Percentiles rank a stretch among this genome's conserved stretches.
phyloP scores from a whole-genome alignment of 2,888 invertebrate genomes.

The Meloe dianella region DNA sequence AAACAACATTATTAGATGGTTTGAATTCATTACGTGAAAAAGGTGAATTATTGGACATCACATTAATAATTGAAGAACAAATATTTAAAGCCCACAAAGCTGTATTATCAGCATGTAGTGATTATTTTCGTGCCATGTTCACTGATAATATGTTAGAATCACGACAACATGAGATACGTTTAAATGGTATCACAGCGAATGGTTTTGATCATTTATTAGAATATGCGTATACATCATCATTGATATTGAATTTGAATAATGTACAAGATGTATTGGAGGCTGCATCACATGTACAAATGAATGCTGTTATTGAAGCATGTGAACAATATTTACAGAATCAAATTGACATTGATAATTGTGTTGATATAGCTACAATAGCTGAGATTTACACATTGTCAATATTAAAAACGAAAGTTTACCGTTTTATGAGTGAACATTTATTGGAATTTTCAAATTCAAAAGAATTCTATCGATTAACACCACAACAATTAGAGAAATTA shows the following conservation, averaged over 20 bases:
- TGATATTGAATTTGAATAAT: slow-evolving; percentile 66
- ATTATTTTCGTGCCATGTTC: slow-evolving; percentile 79
- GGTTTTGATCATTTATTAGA: slow-evolving; percentile 70
- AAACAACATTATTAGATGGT: slow-evolving; percentile 64
- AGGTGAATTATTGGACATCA: slow-evolving; percentile 70
- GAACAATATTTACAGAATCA: slow-evolving; percentile 70
- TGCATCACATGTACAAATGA: slow-evolving; percentile 71
- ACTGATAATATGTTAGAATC: slow-evolving; percentile 74
- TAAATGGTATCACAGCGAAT: slow-evolving; percentile 70
- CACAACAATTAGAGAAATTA: slow-evolving; percentile 67
- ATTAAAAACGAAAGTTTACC: slow-evolving; percentile 66
- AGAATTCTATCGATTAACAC: slow-evolving; percentile 67
- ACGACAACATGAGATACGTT: slow-evolving; percentile 67
- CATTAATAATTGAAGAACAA: slow-evolving; percentile 69
- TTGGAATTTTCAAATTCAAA: slow-evolving; percentile 66
- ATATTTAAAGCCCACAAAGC: slow-evolving; percentile 73
- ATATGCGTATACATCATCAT: slow-evolving; percentile 72
- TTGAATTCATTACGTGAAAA: slow-evolving; percentile 67
- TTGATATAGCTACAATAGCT: slow-evolving; percentile 73
- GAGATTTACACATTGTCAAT: slow-evolving; percentile 70
- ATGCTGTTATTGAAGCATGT: slow-evolving; percentile 71
- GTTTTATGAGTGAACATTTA: slow-evolving; percentile 70
- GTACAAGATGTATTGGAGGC: slow-evolving; percentile 72
- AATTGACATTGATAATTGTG: slow-evolving; percentile 72
- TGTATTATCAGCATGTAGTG: slow-evolving; percentile 74